Base-by-base conservation (phyloP, 2,113 vertebrate genomes). In the Tamias sibiricus region DNA sequence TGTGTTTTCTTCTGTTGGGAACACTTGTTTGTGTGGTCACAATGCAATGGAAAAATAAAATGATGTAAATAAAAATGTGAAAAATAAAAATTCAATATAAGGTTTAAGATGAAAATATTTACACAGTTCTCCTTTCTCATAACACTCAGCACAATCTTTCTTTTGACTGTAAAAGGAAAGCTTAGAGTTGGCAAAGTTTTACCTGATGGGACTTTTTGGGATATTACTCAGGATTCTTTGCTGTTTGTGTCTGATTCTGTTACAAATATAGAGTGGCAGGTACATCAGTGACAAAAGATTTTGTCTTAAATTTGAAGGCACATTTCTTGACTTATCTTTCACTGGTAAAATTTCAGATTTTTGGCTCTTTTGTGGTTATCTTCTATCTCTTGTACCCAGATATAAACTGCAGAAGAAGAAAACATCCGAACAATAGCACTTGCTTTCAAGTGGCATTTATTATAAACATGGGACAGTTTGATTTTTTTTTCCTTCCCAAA, bases 101-200 rank as follows among this genome's bases (percentile, higher is more conserved):
- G 47, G 92, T 91, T 89, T 28, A 80, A 86, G 44, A 76, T 86
- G 90, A 93, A 81, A 81, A 80, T 95, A n/a, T 77, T 64, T 66
- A 19, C 32, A 72, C 4, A 74, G 71, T 59, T 92, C 20, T 71
- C 37, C 16, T 83, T 84, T 71, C 28, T 93, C 16, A 40, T 69
- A 62, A 77, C 54, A 40, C 9, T 64, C 37, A 81, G 20, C 32
- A 35, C 52, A 72, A 76, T 72, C 19, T 80, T 90, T 59, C 17
- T 87, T 90, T 75, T 71, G 35, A 68, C 19, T 83, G 0, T 28
- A 59, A 75, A 17, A 49, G 2, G 17, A 8, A 87, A 66, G 9
- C 22, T 22, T 4, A 20, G 35, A 5, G 7, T 84, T 84, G 49
- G 5, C 32, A 64, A 81, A 6, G 17, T 69, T 54, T 87, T 94